A percentile compares a stretch with the other conserved stretches of the same genome.
Evolutionary conservation across 2,113 vertebrate species (phyloP).

Genomic region (Hiodon alosoides): DNA sequence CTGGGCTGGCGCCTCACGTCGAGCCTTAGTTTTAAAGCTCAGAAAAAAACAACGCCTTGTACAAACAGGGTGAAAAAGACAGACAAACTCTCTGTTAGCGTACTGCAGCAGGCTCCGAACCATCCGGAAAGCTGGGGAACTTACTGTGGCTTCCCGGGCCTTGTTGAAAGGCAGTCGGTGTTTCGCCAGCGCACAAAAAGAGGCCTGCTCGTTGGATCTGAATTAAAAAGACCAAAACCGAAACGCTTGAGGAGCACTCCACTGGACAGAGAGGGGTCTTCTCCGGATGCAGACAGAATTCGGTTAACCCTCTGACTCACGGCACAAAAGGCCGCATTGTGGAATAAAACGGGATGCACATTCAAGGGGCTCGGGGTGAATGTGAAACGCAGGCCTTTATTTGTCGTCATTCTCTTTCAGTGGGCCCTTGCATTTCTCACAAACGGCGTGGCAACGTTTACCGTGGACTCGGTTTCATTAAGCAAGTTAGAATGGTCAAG

Average conservation of each 20-base stretch:
- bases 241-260: conserved; percentile 33
- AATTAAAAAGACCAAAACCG: conserved; percentile 27
- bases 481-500: conserved; percentile 34
- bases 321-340: conserved; percentile 37
- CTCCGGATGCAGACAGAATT: conserved; percentile 37
- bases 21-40: too few relatives aligned
- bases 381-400: conserved; percentile 28
- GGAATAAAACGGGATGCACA: conserved; percentile 26
- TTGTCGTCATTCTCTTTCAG: conserved; percentile 23
- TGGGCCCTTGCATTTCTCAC: conserved; percentile 29
- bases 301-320: conserved; percentile 39
- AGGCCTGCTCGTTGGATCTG: conserved; percentile 29
- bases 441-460: conserved; percentile 31
- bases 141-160: conserved; percentile 23
- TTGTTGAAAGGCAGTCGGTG: conserved; percentile 26
- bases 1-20: background rate
- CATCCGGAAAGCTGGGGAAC: conserved; percentile 23
- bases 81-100: background rate
- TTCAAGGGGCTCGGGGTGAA: conserved; percentile 21
- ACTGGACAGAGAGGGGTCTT: conserved; percentile 28
- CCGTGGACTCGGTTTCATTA: conserved; percentile 19
- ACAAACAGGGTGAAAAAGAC: background rate
- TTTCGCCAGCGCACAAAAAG: conserved; percentile 28
- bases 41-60: background rate
- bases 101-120: background rate